These are phyloP conservation scores for Oncorhynchus nerka DNA, from an alignment of 2,113 vertebrate species.

Conservation along the genomic window DNA sequence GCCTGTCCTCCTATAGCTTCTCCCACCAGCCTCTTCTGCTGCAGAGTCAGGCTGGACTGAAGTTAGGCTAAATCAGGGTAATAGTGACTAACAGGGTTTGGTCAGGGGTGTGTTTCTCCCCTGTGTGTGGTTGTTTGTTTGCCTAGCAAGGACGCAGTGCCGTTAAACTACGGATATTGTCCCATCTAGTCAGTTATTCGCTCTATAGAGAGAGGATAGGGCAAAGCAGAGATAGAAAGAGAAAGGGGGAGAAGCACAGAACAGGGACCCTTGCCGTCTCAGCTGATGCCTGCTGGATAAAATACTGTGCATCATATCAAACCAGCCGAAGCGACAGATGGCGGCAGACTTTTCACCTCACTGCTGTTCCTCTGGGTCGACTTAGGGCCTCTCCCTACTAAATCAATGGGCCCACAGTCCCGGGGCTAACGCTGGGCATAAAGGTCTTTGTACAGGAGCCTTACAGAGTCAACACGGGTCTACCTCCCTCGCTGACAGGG, in stretches of 20 bases:
- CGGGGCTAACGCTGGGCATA: slow-evolving; percentile 24
- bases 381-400: slow-evolving; percentile 32
- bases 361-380: slow-evolving; percentile 25
- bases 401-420: slow-evolving; percentile 55
- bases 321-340: not conserved
- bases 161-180: no score
- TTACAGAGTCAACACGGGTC: slow-evolving; percentile 37
- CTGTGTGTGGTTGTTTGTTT: no score
- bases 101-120: no score
- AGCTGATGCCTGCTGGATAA: slow-evolving; percentile 8
- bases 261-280: not conserved
- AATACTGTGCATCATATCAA: slow-evolving; percentile 35
- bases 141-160: no score
- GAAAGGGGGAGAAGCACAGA: not conserved
- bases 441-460: slow-evolving; percentile 49
- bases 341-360: slow-evolving; percentile 37
- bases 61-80: no score
- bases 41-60: no score
- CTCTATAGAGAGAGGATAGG: not conserved
- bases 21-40: no score
- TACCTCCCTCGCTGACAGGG: not conserved
- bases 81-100: no score
- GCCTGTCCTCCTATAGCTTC: no score
- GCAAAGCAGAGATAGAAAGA: not conserved
- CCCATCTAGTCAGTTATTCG: no score